Evolutionary conservation across 2,797 vertebrate genomes (phyloP).

Genomic region (Phrynocephalus guinanensis): DNA sequence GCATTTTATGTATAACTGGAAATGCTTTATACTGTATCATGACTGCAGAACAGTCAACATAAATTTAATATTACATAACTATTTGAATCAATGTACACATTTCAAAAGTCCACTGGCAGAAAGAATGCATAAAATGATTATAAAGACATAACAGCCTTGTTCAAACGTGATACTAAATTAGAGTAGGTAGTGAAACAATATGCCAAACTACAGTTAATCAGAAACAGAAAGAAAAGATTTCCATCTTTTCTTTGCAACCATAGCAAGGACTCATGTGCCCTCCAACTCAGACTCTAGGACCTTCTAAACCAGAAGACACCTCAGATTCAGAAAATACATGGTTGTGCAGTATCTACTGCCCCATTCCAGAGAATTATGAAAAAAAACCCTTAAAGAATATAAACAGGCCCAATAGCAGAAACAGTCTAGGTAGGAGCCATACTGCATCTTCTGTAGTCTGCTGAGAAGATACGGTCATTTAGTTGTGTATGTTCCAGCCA

Average conservation of each 20-base stretch:
- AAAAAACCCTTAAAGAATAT: neutral
- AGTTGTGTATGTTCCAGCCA: too few relatives aligned
- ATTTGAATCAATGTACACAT: slow-evolving; percentile 20
- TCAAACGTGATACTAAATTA: neutral
- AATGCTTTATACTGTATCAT: slow-evolving; percentile 36
- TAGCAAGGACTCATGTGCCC: neutral
- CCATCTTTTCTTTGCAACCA: neutral
- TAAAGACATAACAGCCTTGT: neutral
- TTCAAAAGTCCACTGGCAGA: slow-evolving; percentile 2
- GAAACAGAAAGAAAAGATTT: neutral
- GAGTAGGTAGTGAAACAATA: too few relatives aligned
- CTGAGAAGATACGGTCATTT: neutral
- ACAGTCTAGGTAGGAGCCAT: neutral
- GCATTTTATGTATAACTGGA: slow-evolving; percentile 1
- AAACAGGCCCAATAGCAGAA: neutral
- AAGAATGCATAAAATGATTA: too few relatives aligned
- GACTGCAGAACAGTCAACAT: slow-evolving; percentile 7
- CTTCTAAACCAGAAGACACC: neutral
- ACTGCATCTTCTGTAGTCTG: neutral
- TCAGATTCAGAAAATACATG: neutral
- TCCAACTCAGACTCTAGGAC: too few relatives aligned
- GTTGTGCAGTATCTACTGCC: neutral
- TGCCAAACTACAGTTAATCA: too few relatives aligned
- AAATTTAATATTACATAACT: neutral
- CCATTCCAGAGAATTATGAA: neutral